Evolutionary conservation across 2,113 vertebrate species (phyloP).

Genomic region (Perca fluviatilis): DNA sequence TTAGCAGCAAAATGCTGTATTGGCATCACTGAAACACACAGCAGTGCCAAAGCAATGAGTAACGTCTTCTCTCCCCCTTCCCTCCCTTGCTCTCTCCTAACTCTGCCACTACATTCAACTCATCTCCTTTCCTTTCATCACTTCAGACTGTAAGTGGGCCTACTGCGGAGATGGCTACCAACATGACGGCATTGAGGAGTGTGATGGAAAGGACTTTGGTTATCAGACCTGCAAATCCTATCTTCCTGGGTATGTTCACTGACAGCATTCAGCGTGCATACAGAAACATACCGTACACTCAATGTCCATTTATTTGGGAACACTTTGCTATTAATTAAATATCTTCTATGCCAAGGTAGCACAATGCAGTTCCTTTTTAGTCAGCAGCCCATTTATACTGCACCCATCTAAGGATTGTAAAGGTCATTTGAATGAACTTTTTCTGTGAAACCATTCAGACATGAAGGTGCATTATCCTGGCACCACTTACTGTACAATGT

Average conservation of each 20-base stretch:
- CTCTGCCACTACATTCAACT: background rate
- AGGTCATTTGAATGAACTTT: slow-evolving; percentile 10
- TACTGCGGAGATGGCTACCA: slow-evolving; percentile 95
- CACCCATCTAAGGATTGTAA: background rate
- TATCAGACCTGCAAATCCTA: slow-evolving; percentile 95
- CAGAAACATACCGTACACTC: background rate
- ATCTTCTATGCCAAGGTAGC: background rate
- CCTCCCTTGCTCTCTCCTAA: background rate
- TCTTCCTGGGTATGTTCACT: slow-evolving; percentile 91
- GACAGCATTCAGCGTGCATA: background rate
- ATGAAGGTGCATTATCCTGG: slow-evolving; percentile 5
- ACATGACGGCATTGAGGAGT: slow-evolving; percentile 93
- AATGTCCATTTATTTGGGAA: background rate
- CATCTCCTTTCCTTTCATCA: background rate
- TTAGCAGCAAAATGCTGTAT: slow-evolving; percentile 74
- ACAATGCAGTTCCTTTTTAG: slow-evolving; percentile 11
- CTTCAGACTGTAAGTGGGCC: slow-evolving; percentile 91
- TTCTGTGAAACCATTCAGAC: slow-evolving; percentile 1
- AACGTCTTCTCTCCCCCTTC: slow-evolving; percentile 44
- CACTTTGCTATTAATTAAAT: background rate
- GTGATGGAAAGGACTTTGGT: slow-evolving; percentile 96
- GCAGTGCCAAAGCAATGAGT: slow-evolving; percentile 71
- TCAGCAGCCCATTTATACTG: slow-evolving; percentile 10
- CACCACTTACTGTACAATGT: background rate
- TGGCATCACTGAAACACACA: slow-evolving; percentile 59